phyloP scores from a whole-genome alignment of 2,113 vertebrate species.

The Nanorana parkeri region DNA sequence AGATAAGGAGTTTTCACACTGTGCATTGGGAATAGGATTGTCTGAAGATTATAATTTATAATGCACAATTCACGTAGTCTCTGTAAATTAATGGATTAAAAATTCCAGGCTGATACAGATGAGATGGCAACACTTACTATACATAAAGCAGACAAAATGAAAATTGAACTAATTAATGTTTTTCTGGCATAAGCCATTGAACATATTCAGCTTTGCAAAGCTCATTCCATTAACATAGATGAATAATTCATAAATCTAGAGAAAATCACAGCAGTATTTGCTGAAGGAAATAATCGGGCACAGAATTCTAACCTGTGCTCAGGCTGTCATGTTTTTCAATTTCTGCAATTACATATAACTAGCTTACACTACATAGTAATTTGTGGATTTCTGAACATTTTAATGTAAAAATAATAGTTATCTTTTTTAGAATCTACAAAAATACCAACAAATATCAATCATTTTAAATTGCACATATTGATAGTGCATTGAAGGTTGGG shows the following conservation, averaged over 20 bases:
- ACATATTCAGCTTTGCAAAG: conserved; percentile 59
- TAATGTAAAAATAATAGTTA: conserved; percentile 41
- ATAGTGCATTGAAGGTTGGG: not conserved
- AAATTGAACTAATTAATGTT: conserved; percentile 61
- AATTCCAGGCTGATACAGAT: conserved; percentile 52
- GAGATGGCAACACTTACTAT: conserved; percentile 55
- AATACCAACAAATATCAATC: conserved; percentile 11
- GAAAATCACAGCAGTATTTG: conserved; percentile 52
- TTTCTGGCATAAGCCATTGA: conserved; percentile 60
- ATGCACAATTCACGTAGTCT: conserved; percentile 37
- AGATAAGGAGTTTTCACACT: conserved; percentile 27
- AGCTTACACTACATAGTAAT: conserved; percentile 32
- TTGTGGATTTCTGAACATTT: conserved; percentile 28
- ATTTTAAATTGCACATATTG: conserved; percentile 9
- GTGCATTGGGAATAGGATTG: conserved; percentile 20
- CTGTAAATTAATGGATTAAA: conserved; percentile 53
- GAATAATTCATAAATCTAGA: conserved; percentile 59
- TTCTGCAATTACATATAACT: conserved; percentile 40
- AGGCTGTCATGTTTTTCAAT: conserved; percentile 45
- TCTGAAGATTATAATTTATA: conserved; percentile 47
- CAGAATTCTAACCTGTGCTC: conserved; percentile 46
- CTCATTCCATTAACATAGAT: conserved; percentile 57
- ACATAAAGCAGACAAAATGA: conserved; percentile 55
- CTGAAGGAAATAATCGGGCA: conserved; percentile 52
- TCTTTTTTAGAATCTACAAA: conserved; percentile 38